These are phyloP conservation scores for Alouatta palliata DNA, from an alignment of 2,113 vertebrate species.

Conservation along the genomic window DNA sequence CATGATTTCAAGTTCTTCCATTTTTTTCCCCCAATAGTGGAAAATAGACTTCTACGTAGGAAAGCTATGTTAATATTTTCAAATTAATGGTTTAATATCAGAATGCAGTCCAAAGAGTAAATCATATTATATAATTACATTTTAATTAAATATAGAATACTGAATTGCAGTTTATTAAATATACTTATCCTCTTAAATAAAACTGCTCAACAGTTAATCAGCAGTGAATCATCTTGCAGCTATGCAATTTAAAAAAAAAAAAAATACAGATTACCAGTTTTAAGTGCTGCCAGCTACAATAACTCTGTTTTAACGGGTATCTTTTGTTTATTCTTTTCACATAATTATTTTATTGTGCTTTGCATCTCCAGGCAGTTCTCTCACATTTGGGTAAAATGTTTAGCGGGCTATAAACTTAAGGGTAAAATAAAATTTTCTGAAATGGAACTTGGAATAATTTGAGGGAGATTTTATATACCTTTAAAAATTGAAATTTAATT, in stretches of 20 bases:
- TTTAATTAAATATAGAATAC: conserved; percentile 46
- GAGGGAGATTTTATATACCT: conserved; percentile 68
- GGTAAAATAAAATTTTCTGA: conserved; percentile 71
- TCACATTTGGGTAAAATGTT: conserved; percentile 75
- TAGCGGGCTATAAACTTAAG: conserved; percentile 67
- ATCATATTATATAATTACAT: conserved; percentile 80
- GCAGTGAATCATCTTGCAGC: conserved; percentile 84
- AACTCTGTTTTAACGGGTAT: conserved; percentile 88
- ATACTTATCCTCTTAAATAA: conserved; percentile 54
- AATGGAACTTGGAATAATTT: conserved; percentile 78
- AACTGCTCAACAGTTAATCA: conserved; percentile 68
- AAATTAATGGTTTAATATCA: conserved; percentile 81
- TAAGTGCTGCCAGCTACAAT: conserved; percentile 83
- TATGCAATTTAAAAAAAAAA: conserved; percentile 84
- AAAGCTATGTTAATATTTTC: conserved; percentile 77
- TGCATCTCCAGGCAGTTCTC: conserved; percentile 82
- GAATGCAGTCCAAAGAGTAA: conserved; percentile 85
- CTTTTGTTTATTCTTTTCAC: conserved; percentile 85
- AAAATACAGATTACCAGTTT: conserved; percentile 78
- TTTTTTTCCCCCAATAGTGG: conserved; percentile 63
- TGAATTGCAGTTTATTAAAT: conserved; percentile 60
- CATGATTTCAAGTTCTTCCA: conserved; percentile 78
- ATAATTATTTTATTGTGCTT: conserved; percentile 85
- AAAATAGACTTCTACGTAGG: conserved; percentile 74
- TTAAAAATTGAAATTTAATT: conserved; percentile 75